Evolutionary conservation across 2,797 vertebrate species (phyloP), one percentile per base, ranked within the genome.

Genomic region (Sciurus carolinensis): DNA sequence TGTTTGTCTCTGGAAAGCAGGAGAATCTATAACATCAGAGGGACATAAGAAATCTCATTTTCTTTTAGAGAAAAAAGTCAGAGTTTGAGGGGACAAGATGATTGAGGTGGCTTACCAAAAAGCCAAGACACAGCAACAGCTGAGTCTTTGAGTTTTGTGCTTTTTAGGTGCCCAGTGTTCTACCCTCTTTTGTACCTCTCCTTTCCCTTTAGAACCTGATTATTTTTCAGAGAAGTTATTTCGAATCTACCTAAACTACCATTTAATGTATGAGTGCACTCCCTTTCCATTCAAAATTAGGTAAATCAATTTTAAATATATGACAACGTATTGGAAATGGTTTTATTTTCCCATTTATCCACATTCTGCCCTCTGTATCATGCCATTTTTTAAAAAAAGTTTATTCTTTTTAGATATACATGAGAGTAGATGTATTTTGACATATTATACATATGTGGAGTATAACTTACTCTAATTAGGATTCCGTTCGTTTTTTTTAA

Each of bases 61-160:
- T 28, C 82, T 93, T 95, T 87, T 59, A 57, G 89, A 93, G 73
- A 91, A 89, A 77, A 77, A n/a, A 64, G 30, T 85, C 39, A 59
- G 36, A 86, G 33, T 5, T 86, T 67, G 47, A 80, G 13, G 22
- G 28, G 20, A 2, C 26, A 80, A 57, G 75, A 52, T 54, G 39
- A 73, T 77, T n/a, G 50, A 66, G 90, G 39, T 87, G 7, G 20
- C 30, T 83, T 90, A 28, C 20, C 57, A 52, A 76, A 85, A 91
- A 62, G 28, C 9, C 72, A 14, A 71, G 36, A 12, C 39, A 39
- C 33, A 80, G 79, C 30, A 52, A 33, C 12, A 26, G 26, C 67
- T 11, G 33, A 90, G 24, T 28, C 83, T 71, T 28, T 22, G 57
- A 36, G 52, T 66, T 76, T 36, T 36, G 12, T 72, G 36, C 79